phyloP scores from a whole-genome alignment of 1,140 invertebrate genomes.

The Polyergus mexicanus region DNA sequence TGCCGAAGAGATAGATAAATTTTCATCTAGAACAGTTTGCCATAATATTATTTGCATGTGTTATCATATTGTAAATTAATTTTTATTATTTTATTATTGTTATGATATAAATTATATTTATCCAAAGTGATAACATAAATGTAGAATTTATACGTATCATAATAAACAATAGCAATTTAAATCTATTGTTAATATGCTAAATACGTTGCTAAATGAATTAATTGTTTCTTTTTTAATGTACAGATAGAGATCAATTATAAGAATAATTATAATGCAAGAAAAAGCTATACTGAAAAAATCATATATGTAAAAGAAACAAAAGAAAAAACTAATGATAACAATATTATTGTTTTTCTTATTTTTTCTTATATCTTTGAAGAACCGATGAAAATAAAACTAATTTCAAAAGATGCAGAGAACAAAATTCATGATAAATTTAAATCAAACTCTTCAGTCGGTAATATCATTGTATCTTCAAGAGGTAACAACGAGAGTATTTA shows the following conservation, averaged over 20 bases:
- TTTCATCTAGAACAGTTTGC: not conserved
- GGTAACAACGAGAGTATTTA: not conserved
- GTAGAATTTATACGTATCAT: too few relatives aligned
- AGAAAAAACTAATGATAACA: too few relatives aligned
- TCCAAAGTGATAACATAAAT: not conserved
- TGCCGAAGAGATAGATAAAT: conserved; percentile 65
- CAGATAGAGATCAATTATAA: conserved; percentile 12
- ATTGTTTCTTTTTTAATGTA: not conserved
- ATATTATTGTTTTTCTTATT: too few relatives aligned
- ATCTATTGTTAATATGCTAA: too few relatives aligned
- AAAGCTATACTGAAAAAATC: not conserved
- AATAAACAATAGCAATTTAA: too few relatives aligned
- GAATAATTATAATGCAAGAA: too few relatives aligned
- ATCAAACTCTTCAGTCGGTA: not conserved
- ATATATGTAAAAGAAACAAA: not conserved
- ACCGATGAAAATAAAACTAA: too few relatives aligned
- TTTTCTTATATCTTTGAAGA: too few relatives aligned
- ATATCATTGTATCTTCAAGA: not conserved
- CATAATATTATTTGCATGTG: not conserved
- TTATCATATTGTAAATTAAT: not conserved
- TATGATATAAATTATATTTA: not conserved
- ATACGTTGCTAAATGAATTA: too few relatives aligned
- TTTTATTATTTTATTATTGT: not conserved
- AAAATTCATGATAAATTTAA: not conserved
- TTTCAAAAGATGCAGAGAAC: too few relatives aligned